Evolutionary conservation across 2,888 invertebrate genomes (phyloP), one percentile per base, ranked within the genome.

Genomic region (Lobophora halterata): DNA sequence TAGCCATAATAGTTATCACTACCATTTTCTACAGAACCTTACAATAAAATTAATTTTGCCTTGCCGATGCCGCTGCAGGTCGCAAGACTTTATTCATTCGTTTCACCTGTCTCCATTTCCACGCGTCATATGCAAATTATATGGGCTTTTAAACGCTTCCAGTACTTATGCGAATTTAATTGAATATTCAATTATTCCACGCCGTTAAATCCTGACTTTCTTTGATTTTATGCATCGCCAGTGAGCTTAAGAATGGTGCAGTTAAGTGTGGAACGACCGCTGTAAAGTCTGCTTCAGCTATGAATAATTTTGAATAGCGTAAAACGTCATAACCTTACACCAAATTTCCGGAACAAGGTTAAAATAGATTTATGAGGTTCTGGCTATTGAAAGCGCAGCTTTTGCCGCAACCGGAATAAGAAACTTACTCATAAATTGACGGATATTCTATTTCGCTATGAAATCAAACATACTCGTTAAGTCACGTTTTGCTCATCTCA

Each of bases 161-260:
- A 46, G 27, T 37, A 28, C 38, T 45, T 42, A 48, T 43, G 45
- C 29, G 45, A 39, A 14, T 67, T 56, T 64, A 63, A 73, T 72
- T 72, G 65, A 73, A 72, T 74, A 79, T 79, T 71, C 74, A 72
- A 74, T 72, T 71, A 70, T 70, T 58, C 36, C 26, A 48, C 55
- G 52, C 44, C 23, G 36, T 50, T 36, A 38, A 34, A 20, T 29
- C 28, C 37, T 35, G 48, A 46, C 33, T 49, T 61, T 61, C 44
- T 51, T 49, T 49, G 44, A 45, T 43, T 49, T 49, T 42, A 42
- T 42, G 42, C 32, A 32, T 26, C 19, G 18, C 18, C 16, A 18
- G 12, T 12, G 28, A 32, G 19, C 28, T 28, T 9, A 29, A 33
- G 43, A 33, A 33, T 33, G 17, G 29, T 19, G 35, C 26, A 9